Conservation (phyloP, 2,113 vertebrate genomes). For the Ondatra zibethicus region DNA sequence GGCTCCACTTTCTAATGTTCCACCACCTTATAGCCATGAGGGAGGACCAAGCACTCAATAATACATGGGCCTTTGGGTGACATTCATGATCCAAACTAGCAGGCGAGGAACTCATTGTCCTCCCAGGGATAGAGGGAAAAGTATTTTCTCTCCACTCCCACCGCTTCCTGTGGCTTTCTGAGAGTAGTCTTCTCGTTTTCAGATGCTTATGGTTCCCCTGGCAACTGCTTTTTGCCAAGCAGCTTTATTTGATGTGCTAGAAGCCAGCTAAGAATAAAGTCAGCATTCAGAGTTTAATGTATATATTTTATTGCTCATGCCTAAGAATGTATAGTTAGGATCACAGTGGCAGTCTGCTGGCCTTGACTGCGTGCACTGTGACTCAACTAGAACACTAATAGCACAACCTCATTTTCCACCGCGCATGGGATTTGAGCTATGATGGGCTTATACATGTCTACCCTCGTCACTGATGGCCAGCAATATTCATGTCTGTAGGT, state of each 20-base stretch:
- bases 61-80: too few species aligned
- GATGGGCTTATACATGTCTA: rapidly evolving
- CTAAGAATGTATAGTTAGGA: background rate
- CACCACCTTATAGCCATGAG: too few species aligned
- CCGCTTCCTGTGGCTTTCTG: background rate
- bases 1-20: background rate
- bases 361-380: background rate
- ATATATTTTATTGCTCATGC: background rate
- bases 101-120: background rate
- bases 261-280: conserved; percentile 37
- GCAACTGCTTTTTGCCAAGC: conserved; percentile 47
- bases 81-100: background rate
- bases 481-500: rapidly evolving
- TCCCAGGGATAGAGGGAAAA: background rate
- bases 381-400: background rate
- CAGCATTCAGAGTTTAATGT: background rate
- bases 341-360: background rate
- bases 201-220: background rate
- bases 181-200: conserved; percentile 1
- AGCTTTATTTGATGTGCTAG: background rate
- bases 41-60: background rate
- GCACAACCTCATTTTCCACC: rapidly evolving
- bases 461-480: background rate
- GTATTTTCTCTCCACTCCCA: too few species aligned
- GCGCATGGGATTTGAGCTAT: rapidly evolving